phyloP scores from a whole-genome alignment of 2,888 invertebrate species.

The Leptinotarsa haldemani region DNA sequence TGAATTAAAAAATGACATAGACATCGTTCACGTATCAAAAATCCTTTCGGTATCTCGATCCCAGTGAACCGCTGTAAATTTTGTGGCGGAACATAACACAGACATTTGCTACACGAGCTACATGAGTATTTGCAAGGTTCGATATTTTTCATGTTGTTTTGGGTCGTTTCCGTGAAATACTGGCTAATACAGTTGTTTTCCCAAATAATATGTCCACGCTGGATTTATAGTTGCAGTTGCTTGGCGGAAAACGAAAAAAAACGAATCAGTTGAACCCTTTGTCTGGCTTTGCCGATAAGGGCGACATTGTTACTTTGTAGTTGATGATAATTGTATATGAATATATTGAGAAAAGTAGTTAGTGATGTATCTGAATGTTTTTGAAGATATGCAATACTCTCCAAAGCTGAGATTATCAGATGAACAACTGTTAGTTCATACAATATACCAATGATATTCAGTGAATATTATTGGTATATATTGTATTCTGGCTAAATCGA shows the following conservation, averaged over 20 bases:
- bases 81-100: constrained; percentile 1
- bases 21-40: neutral
- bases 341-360: too few species aligned
- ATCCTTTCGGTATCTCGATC: neutral
- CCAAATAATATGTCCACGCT: constrained; percentile 32
- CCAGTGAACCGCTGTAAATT: neutral
- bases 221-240: constrained; percentile 36
- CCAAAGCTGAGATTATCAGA: too few species aligned
- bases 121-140: constrained; percentile 24
- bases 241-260: constrained; percentile 31
- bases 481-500: too few species aligned
- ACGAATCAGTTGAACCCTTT: constrained; percentile 25
- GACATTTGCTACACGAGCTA: constrained; percentile 1
- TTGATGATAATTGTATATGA: too few species aligned
- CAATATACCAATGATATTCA: too few species aligned
- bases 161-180: constrained; percentile 36
- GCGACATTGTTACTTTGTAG: too few species aligned
- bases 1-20: too few species aligned
- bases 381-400: too few species aligned
- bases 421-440: too few species aligned
- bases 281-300: neutral
- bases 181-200: constrained; percentile 39
- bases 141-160: constrained; percentile 35
- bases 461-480: too few species aligned
- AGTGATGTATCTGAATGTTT: too few species aligned